phyloP scores from a whole-genome alignment of 64 coral and sea anemone species.

The Anthopleura sola region DNA sequence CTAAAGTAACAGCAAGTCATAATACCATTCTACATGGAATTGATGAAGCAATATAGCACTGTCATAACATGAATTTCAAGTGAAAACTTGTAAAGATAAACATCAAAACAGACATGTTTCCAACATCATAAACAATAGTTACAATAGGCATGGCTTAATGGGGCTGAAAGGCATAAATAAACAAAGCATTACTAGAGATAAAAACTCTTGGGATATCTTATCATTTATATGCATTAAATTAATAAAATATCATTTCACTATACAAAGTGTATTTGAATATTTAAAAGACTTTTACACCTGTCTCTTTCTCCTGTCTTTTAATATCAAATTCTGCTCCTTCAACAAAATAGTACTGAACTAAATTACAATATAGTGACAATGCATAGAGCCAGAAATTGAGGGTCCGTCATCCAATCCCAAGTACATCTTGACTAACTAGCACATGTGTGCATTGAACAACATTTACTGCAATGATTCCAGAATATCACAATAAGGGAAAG shows the following conservation, averaged over 20 bases:
- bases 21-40: background rate
- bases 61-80: background rate
- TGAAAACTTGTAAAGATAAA: slow-evolving; percentile 5
- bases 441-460: background rate
- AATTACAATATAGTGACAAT: background rate
- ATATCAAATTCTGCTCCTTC: background rate
- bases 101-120: background rate
- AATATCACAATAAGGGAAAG: background rate
- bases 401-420: background rate
- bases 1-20: slow-evolving; percentile 7
- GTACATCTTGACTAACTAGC: background rate
- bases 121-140: background rate
- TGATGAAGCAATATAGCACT: slow-evolving; percentile 2
- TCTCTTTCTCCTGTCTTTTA: background rate
- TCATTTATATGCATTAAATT: slow-evolving; percentile 2
- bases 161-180: background rate
- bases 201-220: slow-evolving; percentile 1
- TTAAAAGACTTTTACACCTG: background rate
- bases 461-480: background rate
- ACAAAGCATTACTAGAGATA: background rate
- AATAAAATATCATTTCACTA: background rate
- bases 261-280: background rate
- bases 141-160: background rate
- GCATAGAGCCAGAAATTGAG: background rate
- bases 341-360: background rate